A percentile compares a stretch with the other conserved stretches of the same genome.
Conservation (phyloP, 2,113 vertebrate genomes). For the Catagonus wagneri region DNA sequence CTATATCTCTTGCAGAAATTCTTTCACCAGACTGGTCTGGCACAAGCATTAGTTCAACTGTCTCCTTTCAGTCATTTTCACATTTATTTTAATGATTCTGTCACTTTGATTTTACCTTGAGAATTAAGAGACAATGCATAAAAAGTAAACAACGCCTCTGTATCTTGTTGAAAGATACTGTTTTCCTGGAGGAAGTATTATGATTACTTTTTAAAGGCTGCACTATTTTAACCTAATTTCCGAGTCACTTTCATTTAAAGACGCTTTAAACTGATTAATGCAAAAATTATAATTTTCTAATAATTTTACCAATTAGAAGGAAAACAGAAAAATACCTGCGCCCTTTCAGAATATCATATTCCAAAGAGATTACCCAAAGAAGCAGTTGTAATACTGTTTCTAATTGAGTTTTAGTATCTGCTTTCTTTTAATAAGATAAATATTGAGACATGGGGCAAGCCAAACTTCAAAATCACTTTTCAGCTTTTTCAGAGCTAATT, state of each 20-base stretch:
- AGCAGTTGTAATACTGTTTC: neutral
- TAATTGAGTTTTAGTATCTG: neutral
- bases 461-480: constrained; percentile 2
- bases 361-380: neutral
- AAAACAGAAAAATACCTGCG: neutral
- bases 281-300: constrained; percentile 37
- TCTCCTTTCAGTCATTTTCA: constrained; percentile 36
- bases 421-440: neutral
- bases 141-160: constrained; percentile 47
- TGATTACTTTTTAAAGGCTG: constrained; percentile 26
- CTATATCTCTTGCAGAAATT: neutral
- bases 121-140: constrained; percentile 54
- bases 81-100: constrained; percentile 41
- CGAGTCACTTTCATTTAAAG: constrained; percentile 44
- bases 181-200: constrained; percentile 39
- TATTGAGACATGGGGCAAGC: neutral
- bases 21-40: neutral
- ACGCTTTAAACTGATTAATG: constrained; percentile 56
- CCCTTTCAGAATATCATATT: neutral
- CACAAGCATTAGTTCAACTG: neutral
- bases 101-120: constrained; percentile 38
- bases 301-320: constrained; percentile 27
- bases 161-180: constrained; percentile 29
- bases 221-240: constrained; percentile 28
- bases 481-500: constrained; percentile 8